phyloP scores from a whole-genome alignment of 1,140 invertebrate species.

The Chionoecetes opilio region DNA sequence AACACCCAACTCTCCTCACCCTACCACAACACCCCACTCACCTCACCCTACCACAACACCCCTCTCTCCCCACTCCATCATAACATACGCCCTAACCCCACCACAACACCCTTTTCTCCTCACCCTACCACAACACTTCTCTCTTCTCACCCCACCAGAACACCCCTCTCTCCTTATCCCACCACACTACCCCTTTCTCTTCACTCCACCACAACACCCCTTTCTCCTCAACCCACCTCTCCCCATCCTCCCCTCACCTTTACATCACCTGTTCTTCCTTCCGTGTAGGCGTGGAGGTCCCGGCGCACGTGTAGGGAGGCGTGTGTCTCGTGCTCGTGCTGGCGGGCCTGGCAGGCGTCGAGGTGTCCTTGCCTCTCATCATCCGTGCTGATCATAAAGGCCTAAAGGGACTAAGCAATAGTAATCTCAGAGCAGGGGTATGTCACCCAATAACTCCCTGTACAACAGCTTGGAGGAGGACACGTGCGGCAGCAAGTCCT shows the following conservation, averaged over 20 bases:
- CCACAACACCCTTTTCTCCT: not conserved
- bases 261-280: too few species aligned
- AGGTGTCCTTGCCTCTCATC: slow-evolving; percentile 85
- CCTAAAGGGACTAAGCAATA: too few species aligned
- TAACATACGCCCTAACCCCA: too few species aligned
- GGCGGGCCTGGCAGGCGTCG: slow-evolving; percentile 83
- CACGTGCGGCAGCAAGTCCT: too few species aligned
- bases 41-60: too few species aligned
- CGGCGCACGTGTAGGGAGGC: slow-evolving; percentile 83
- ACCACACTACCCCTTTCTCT: too few species aligned
- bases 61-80: not conserved
- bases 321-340: slow-evolving; percentile 84
- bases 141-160: not conserved
- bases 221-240: not conserved
- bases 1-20: too few species aligned
- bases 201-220: not conserved
- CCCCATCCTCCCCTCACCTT: not conserved
- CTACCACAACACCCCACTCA: too few species aligned
- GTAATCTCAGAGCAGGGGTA: too few species aligned
- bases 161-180: not conserved
- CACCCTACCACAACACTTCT: not conserved
- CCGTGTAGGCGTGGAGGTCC: slow-evolving; percentile 64
- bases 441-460: too few species aligned
- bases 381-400: slow-evolving; percentile 81
- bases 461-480: too few species aligned